phyloP scores from a whole-genome alignment of 2,797 vertebrate species.

The Halcyon badia region DNA sequence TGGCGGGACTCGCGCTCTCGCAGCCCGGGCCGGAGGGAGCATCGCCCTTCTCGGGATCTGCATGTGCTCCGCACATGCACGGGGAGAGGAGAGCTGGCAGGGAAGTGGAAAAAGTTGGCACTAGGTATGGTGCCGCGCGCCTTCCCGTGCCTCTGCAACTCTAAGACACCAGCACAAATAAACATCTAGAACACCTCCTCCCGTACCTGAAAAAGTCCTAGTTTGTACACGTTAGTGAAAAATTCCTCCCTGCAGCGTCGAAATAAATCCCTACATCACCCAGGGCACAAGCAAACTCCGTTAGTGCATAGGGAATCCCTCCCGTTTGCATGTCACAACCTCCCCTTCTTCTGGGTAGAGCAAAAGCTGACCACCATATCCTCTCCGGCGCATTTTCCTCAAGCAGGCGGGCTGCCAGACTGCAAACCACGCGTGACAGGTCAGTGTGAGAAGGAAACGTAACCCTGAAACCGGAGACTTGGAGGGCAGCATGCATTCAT shows the following conservation, averaged over 20 bases:
- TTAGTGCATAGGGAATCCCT: background rate
- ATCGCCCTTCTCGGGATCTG: background rate
- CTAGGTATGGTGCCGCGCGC: background rate
- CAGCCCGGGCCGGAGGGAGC: background rate
- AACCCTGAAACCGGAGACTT: background rate
- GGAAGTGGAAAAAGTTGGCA: background rate
- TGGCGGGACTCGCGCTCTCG: no score
- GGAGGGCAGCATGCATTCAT: background rate
- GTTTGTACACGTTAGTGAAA: background rate
- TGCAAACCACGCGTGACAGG: background rate
- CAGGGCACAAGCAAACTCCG: background rate
- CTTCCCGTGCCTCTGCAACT: background rate
- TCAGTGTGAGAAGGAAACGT: rapidly evolving
- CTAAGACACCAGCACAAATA: background rate
- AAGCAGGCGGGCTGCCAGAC: background rate
- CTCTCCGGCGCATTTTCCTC: background rate
- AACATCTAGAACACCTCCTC: background rate
- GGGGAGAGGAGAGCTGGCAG: background rate
- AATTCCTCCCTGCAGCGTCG: background rate
- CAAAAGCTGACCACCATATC: background rate
- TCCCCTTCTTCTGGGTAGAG: background rate
- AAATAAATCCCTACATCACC: background rate
- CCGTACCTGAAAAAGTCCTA: background rate
- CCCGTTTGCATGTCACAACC: background rate
- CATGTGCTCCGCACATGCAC: background rate